Percentiles rank a stretch among this genome's conserved stretches.
These are phyloP conservation scores for Sebastes fasciatus DNA, from an alignment of 2,113 vertebrate genomes.

Conservation along the genomic window DNA sequence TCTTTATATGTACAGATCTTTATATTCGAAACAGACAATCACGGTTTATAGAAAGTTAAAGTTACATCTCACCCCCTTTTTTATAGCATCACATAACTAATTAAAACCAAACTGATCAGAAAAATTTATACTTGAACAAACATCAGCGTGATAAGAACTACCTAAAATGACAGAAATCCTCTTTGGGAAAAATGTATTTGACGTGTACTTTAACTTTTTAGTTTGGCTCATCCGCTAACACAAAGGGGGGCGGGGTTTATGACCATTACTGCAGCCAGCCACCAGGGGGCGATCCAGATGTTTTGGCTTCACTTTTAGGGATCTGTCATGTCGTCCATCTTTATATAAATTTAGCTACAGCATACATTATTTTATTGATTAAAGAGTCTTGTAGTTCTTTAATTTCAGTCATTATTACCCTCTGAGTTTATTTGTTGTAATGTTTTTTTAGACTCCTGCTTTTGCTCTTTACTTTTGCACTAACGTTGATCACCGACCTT, in stretches of 20 bases:
- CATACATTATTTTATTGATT: not conserved
- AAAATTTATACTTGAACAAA: too few species aligned
- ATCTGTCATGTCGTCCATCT: not conserved
- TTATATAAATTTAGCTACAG: not conserved
- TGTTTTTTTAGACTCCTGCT: not conserved
- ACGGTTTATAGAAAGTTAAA: too few species aligned
- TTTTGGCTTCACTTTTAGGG: not conserved
- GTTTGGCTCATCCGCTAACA: too few species aligned
- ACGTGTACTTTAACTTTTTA: too few species aligned
- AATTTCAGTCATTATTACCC: not conserved
- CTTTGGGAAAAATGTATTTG: too few species aligned
- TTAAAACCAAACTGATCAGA: too few species aligned
- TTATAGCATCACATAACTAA: too few species aligned
- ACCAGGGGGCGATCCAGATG: not conserved
- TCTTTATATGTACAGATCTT: too few species aligned
- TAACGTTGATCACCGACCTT: constrained; percentile 6
- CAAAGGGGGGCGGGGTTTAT: not conserved
- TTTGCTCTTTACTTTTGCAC: not conserved
- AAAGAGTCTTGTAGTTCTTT: not conserved
- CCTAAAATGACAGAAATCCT: too few species aligned
- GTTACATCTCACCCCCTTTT: too few species aligned
- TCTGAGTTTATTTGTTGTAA: not conserved
- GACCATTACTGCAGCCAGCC: not conserved
- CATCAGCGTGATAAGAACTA: too few species aligned
- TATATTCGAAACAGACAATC: too few species aligned